Conservation (phyloP, 2,888 invertebrate genomes). For the Catocala nupta region DNA sequence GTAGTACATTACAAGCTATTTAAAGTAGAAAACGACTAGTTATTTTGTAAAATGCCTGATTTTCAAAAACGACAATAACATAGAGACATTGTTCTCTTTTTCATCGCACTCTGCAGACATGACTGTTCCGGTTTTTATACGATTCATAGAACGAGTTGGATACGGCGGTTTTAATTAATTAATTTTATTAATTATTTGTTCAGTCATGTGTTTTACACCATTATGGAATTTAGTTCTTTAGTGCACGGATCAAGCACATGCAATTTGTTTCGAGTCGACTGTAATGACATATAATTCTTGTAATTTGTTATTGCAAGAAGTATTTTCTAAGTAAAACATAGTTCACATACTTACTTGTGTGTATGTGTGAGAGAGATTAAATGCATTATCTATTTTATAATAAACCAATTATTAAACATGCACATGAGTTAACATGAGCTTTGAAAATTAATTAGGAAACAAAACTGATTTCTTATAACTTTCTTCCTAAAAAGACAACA, state of each 20-base stretch:
- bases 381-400: too few species aligned
- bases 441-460: too few species aligned
- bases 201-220: slow-evolving; percentile 27
- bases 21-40: background rate
- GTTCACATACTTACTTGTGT: too few species aligned
- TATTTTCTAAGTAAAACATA: too few species aligned
- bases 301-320: too few species aligned
- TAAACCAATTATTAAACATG: too few species aligned
- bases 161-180: slow-evolving; percentile 37
- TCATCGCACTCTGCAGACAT: slow-evolving; percentile 30
- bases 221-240: slow-evolving; percentile 4
- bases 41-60: background rate
- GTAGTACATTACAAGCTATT: too few species aligned
- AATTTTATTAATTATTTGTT: slow-evolving; percentile 34
- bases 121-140: slow-evolving; percentile 29
- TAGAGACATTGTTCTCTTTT: slow-evolving; percentile 34
- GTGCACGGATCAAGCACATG: background rate
- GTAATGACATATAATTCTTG: too few species aligned
- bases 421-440: too few species aligned
- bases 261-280: background rate
- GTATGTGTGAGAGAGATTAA: too few species aligned
- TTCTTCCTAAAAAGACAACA: too few species aligned
- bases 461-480: too few species aligned
- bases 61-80: slow-evolving; percentile 2
- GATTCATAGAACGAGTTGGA: slow-evolving; percentile 37